phyloP scores from a whole-genome alignment of 2,888 invertebrate species.

The Drosophila paracracens region DNA sequence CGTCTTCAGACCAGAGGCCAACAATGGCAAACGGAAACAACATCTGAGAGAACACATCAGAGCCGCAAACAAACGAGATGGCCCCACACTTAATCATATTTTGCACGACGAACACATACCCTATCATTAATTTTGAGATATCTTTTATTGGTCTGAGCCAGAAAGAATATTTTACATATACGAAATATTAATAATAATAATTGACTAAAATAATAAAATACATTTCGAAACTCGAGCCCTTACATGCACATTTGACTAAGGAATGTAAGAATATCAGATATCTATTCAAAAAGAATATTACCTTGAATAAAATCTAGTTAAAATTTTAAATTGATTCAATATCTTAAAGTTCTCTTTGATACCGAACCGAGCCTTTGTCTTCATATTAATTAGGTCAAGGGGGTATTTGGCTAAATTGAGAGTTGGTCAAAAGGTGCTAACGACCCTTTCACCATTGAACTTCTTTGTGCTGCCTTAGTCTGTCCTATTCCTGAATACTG shows the following conservation, averaged over 20 bases:
- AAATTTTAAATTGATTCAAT: neutral
- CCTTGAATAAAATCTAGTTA: neutral
- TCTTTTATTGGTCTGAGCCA: neutral
- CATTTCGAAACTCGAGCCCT: neutral
- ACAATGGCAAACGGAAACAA: constrained; percentile 23
- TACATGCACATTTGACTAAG: neutral
- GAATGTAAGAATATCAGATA: neutral
- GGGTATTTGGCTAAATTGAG: neutral
- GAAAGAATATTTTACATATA: neutral
- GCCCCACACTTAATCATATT: neutral
- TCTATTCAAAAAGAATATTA: neutral
- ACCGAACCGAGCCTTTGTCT: no score
- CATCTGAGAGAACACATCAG: neutral
- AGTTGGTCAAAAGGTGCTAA: neutral
- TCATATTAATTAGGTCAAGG: neutral
- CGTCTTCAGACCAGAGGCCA: constrained; percentile 17
- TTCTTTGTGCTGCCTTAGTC: neutral
- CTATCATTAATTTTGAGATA: neutral
- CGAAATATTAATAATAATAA: neutral
- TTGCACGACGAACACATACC: neutral
- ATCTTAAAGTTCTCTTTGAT: neutral
- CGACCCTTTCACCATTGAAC: neutral
- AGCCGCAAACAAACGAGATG: neutral
- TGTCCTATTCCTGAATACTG: neutral
- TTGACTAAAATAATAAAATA: neutral